Base-by-base conservation (phyloP, 1,140 invertebrate genomes). In the Dendrolimus punctatus region DNA sequence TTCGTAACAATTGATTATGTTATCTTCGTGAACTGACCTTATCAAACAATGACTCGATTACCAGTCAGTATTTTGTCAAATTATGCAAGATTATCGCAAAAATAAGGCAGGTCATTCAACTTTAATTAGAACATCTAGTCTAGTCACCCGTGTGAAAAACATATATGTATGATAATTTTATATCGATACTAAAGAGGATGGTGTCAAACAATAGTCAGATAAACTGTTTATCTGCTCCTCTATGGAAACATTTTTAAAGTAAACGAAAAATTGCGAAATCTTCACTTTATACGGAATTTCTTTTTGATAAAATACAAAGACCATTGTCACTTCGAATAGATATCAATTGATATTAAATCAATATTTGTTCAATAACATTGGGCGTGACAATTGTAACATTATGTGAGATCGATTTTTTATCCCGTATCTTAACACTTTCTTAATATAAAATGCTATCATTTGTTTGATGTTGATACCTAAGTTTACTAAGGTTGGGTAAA, bases 81-180 rank as follows among this genome's bases (percentile, higher is more conserved):
- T 66, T 58, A 62, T 65, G 52, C 47, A 49, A 65, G 61, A 73
- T 70, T 64, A 70, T 62, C 57, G 56, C 57, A 50, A 51, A 40
- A 41, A 49, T 71, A 60, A 66, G 66, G 64, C 64, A 72, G 75
- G 73, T 76, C 73, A 51, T 80, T 78, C 73, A 80, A 80, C 77
- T 60, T 51, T 49, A 66, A 56, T 51, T 65, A 62, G 65, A 68
- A 60, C 59, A 62, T 49, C 42, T 48, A 62, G 63, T 60, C 57
- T 59, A 46, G 51, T 4, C 39, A 44, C 59, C 38, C 66, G 67
- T 73, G 67, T 69, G 71, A 73, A 78, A 63, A 68, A 63, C 58
- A 62, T 62, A 52, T 50, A 52, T 53, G 52, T 60, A 68, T 66
- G 65, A 57, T 60, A 51, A 66, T 63, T 64, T 66, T 58, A 51